Conservation (phyloP, 2,888 invertebrate genomes). For the Ryuthela nishihirai region DNA sequence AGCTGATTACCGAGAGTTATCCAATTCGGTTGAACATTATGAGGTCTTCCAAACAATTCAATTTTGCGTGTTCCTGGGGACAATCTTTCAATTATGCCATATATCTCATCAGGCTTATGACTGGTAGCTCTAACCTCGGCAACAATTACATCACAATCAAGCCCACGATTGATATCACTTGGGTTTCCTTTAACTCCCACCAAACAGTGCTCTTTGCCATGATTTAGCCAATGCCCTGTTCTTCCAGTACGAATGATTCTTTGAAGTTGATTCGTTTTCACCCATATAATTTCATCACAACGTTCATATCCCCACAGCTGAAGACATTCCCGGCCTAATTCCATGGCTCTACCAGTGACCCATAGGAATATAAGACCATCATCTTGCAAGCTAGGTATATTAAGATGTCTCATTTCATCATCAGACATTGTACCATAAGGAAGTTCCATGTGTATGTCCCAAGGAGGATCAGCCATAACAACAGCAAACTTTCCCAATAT, state of each 20-base stretch:
- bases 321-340: conserved; percentile 90
- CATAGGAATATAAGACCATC: conserved; percentile 94
- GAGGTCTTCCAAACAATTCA: conserved; percentile 92
- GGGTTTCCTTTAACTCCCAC: conserved; percentile 96
- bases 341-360: conserved; percentile 97
- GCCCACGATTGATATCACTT: conserved; percentile 79
- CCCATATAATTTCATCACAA: conserved; percentile 97
- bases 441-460: conserved; percentile 99
- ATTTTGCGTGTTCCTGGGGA: conserved; percentile 96
- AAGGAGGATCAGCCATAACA: conserved; percentile 98
- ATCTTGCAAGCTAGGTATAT: conserved; percentile 90
- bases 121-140: conserved; percentile 97
- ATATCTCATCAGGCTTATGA: conserved; percentile 98
- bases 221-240: conserved; percentile 98
- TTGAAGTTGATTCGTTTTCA: conserved; percentile 96
- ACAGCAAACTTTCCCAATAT: conserved; percentile 94
- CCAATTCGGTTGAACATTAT: conserved; percentile 98
- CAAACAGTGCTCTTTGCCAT: conserved; percentile 96
- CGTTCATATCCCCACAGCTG: conserved; percentile 95
- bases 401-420: conserved; percentile 94
- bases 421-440: conserved; percentile 99
- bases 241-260: conserved; percentile 93
- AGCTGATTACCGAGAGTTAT: conserved; percentile 92
- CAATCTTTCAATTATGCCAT: conserved; percentile 93
- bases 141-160: conserved; percentile 97